Percentiles rank a stretch among this genome's conserved stretches.
These are phyloP conservation scores for Papilio xuthus DNA, from an alignment of 1,140 invertebrate genomes.

Conservation along the genomic window DNA sequence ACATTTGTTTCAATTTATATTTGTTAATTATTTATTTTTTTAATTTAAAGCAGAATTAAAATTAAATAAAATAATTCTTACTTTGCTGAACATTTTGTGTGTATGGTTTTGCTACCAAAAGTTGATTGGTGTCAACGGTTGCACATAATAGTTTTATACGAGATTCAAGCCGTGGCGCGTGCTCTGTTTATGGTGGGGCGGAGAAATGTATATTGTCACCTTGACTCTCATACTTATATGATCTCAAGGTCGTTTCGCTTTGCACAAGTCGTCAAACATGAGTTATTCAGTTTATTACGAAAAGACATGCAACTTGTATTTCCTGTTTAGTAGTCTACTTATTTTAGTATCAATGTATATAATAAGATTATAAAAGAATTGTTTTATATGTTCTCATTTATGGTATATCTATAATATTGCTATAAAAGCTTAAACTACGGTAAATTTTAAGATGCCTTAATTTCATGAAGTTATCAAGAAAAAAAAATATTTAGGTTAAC, in stretches of 20 bases:
- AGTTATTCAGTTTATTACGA: conserved; percentile 24
- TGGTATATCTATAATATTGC: no score
- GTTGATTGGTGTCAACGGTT: conserved; percentile 68
- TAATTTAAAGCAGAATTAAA: background rate
- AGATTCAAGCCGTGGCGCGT: conserved; percentile 40
- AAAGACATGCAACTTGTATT: conserved; percentile 22
- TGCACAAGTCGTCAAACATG: background rate
- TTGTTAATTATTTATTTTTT: background rate
- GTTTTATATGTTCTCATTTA: background rate
- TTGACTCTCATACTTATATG: conserved; percentile 67
- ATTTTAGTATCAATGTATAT: background rate
- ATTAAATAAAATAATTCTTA: conserved; percentile 39
- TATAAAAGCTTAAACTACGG: no score
- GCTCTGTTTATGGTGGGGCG: conserved; percentile 50
- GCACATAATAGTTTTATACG: conserved; percentile 71
- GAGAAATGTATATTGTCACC: conserved; percentile 64
- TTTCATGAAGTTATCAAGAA: no score
- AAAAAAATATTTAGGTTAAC: no score
- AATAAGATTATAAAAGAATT: background rate
- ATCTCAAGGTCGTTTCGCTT: conserved; percentile 51
- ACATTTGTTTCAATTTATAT: background rate
- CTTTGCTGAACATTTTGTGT: conserved; percentile 62
- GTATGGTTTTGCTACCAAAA: conserved; percentile 53
- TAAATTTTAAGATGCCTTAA: no score
- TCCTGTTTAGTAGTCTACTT: conserved; percentile 35